A percentile compares a stretch with the other conserved stretches of the same genome.
phyloP scores from a whole-genome alignment of 2,113 vertebrate genomes.

The Lophius piscatorius region DNA sequence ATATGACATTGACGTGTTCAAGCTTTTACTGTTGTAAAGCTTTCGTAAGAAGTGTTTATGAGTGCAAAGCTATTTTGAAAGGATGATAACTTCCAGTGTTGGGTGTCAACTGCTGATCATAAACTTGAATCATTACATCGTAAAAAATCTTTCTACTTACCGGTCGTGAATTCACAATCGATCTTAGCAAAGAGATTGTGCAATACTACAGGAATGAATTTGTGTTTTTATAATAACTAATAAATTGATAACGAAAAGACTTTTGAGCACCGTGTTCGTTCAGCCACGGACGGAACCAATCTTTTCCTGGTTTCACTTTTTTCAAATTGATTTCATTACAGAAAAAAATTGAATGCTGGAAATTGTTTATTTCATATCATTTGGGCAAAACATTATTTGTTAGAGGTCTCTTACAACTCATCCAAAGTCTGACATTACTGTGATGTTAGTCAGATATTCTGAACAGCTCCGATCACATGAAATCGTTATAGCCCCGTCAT shows the following conservation, averaged over 20 bases:
- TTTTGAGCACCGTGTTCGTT: neutral
- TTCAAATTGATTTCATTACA: too few species aligned
- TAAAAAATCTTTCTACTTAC: slow-evolving; percentile 2
- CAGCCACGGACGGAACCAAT: neutral
- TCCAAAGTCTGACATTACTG: too few species aligned
- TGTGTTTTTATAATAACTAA: slow-evolving; percentile 67
- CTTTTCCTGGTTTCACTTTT: too few species aligned
- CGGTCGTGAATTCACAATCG: slow-evolving; percentile 35
- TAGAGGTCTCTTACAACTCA: too few species aligned
- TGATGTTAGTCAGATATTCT: too few species aligned
- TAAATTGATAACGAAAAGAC: slow-evolving; percentile 49
- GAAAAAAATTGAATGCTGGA: too few species aligned
- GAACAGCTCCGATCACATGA: too few species aligned
- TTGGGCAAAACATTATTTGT: too few species aligned
- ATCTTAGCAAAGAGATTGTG: slow-evolving; percentile 19
- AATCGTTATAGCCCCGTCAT: too few species aligned
- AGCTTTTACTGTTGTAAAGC: neutral
- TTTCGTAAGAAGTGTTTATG: neutral
- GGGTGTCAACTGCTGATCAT: neutral
- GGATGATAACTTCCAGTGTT: slow-evolving; percentile 27
- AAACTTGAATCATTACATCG: neutral
- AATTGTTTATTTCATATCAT: too few species aligned
- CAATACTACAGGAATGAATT: slow-evolving; percentile 30
- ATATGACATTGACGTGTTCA: slow-evolving; percentile 1
- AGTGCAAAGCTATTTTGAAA: slow-evolving; percentile 33